Base-by-base conservation (phyloP, 2,888 invertebrate genomes). In the Hypomecis atomaria region DNA sequence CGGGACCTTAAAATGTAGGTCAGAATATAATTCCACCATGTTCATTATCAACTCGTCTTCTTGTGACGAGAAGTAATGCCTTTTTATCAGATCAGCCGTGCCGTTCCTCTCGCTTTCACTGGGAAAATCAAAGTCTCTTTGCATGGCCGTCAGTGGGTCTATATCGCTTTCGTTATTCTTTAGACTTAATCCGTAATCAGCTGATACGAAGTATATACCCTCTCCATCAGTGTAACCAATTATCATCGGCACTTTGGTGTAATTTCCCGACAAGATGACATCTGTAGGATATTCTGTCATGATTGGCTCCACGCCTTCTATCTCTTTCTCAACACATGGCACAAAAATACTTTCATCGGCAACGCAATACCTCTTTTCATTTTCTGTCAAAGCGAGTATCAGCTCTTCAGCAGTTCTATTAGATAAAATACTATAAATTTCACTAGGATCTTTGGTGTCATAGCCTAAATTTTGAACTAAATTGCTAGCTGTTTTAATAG, bases 181-280 rank as follows among this genome's bases (percentile, higher is more conserved):
- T 9, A 90, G 66, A 60, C 80, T 86, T 0, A 70, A 85, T 0
- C 92, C 91, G 64, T 85, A 89, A 69, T 90, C 87, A 69, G 83
- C 79, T 73, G 84, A 76, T 0, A 86, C 88, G 57, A 91, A 92
- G 66, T 84, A 89, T 48, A 90, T 85, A 0, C 92, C 92, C 78
- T 92, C 92, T 33, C 83, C 86, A 66, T 90, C 86, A 11, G 89
- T 92, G 58, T 83, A 86, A 0, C 92, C 92, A 13, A 92, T 87
- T 40, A 92, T 90, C 87, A 92, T 88, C 0, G 92, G 92, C 6
- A 92, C 78, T 76, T 90, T 90, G 0, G 84, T 86, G 57, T 90
- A 92, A 62, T 91, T 88, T 0, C 89, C 87, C 0, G 88, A 79
- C 47, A 69, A 73, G 11, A 92, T 86, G 6, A 89, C 76, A 7